Conservation (phyloP, 2,113 vertebrate genomes). For the Cynopterus brachyotis region DNA sequence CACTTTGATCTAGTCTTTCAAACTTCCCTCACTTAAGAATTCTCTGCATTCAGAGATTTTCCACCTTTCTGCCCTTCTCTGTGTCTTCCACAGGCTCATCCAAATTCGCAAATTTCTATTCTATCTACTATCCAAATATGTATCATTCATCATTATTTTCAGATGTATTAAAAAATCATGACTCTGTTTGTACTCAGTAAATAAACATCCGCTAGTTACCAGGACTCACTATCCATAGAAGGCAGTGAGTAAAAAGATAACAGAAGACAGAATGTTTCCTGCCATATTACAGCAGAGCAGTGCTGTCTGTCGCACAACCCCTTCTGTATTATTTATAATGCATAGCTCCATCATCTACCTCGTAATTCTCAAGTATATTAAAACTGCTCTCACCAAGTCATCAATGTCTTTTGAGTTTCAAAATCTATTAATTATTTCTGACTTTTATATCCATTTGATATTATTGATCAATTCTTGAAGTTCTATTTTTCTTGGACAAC, state of each 20-base stretch:
- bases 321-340: no score
- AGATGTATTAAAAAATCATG: neutral
- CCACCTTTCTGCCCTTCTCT: neutral
- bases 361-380: neutral
- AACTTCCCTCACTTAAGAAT: neutral
- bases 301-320: fast-evolving
- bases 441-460: neutral
- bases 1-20: neutral
- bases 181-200: neutral
- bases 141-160: neutral
- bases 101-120: neutral
- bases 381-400: neutral
- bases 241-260: neutral
- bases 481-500: neutral
- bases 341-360: neutral
- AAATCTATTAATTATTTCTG: neutral
- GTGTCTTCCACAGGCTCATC: neutral
- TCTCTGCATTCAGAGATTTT: neutral
- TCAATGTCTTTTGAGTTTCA: neutral
- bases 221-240: neutral
- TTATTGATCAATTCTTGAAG: conserved; percentile 13
- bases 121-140: neutral
- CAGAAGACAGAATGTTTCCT: neutral
- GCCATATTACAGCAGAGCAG: fast-evolving
- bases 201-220: neutral